Base-by-base conservation (phyloP, 2,797 vertebrate species). In the Sebastiscus albofasciatus region DNA sequence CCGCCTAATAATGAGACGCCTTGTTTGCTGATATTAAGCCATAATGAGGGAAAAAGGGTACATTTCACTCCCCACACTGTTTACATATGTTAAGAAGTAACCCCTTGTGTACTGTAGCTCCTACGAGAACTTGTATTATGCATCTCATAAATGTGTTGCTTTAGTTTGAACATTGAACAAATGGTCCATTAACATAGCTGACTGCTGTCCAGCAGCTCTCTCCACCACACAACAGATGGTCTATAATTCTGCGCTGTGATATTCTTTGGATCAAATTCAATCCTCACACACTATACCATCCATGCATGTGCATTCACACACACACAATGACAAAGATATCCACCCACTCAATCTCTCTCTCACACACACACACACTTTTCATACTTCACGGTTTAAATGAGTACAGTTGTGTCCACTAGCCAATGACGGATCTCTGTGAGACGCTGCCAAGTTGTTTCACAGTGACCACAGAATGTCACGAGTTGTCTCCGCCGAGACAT, bases 151-250 rank as follows among this genome's bases (percentile, higher is more conserved):
- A 89, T 75, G 75, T 77, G 80, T 82, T 83, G 60, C 75, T 87
- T 84, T 84, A 27, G 69, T 91, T 74, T 86, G 83, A 88, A 80
- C 82, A 72, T 67, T 77, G 83, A 90, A 89, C 91, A 92, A 93
- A 94, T 88, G 89, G 86, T 62, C 87, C 75, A 89, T 90, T 92
- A 89, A 88, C 91, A 88, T 86, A 86, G 79, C 90, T 88, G 90
- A 85, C 75, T 87, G 85, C 84, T 71, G 86, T 89, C 93, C 93
- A 93, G 83, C 80, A 86, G 84, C 79, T 81, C 80, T 84, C 80
- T 81, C 72, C 77, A 76, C 85, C 90, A 90, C 81, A 82, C 84
- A 87, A 87, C 94, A 93, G 92, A 92, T 92, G 92, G 89, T 90
- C 87, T 85, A 83, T 91, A 85, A 91, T 91, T 86, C 81, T 78